A percentile compares a stretch with the other conserved stretches of the same genome.
phyloP scores from a whole-genome alignment of 2,113 vertebrate genomes.

The Scatophagus argus region DNA sequence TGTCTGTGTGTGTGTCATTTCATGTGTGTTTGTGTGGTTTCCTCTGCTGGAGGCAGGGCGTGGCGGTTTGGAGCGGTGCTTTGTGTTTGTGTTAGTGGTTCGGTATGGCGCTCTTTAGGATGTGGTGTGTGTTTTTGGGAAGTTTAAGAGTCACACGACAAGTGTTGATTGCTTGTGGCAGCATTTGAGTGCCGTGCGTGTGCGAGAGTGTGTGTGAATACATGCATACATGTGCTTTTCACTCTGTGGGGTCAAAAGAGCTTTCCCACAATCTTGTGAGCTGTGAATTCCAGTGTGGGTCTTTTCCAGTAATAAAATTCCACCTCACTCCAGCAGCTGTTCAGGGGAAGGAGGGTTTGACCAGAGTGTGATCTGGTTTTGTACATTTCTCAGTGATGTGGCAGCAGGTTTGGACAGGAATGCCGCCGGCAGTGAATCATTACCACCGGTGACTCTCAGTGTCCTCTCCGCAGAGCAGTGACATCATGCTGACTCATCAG shows the following conservation, averaged over 20 bases:
- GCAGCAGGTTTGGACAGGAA: conserved; percentile 67
- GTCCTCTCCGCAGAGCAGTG: conserved; percentile 61
- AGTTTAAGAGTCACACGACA: conserved; percentile 60
- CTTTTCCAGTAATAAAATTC: conserved; percentile 70
- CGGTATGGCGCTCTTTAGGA: conserved; percentile 58
- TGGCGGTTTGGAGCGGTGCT: conserved; percentile 56
- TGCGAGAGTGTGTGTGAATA: neutral
- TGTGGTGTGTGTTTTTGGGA: conserved; percentile 69
- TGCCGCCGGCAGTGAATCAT: conserved; percentile 65
- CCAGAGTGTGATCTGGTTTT: conserved; percentile 33
- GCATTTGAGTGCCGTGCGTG: conserved; percentile 24
- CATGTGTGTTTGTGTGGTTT: conserved; percentile 43
- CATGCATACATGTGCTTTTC: conserved; percentile 40
- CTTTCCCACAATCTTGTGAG: conserved; percentile 59
- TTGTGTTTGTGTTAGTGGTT: conserved; percentile 68
- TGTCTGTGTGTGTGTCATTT: conserved; percentile 23
- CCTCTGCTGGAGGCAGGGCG: conserved; percentile 53
- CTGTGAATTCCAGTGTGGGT: conserved; percentile 67
- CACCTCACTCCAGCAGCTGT: conserved; percentile 67
- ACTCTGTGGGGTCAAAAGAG: conserved; percentile 45
- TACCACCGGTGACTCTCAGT: conserved; percentile 41
- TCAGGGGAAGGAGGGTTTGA: conserved; percentile 38
- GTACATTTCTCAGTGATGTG: conserved; percentile 47
- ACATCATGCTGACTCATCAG: conserved; percentile 75
- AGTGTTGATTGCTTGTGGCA: conserved; percentile 63